Evolutionary conservation across 1,140 invertebrate genomes (phyloP).

Genomic region (Magallana gigas): DNA sequence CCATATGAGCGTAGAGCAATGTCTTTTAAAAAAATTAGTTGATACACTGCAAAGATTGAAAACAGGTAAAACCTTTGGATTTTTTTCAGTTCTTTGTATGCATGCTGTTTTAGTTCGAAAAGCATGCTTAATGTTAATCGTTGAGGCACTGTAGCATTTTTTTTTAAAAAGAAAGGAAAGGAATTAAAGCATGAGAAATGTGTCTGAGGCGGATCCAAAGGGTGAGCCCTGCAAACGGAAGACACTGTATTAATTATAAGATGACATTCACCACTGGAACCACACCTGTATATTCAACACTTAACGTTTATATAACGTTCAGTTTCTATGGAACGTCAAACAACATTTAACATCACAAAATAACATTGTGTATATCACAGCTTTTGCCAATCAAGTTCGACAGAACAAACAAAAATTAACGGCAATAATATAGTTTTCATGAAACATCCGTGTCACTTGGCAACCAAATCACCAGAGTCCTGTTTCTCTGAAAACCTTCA

Average conservation of each 20-base stretch:
- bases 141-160: slow-evolving; percentile 4
- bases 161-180: not conserved
- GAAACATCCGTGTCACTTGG: slow-evolving; percentile 20
- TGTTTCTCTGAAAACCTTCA: slow-evolving; percentile 5
- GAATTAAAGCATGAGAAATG: slow-evolving; percentile 27
- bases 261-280: slow-evolving; percentile 4
- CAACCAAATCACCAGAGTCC: slow-evolving; percentile 18
- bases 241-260: slow-evolving; percentile 22
- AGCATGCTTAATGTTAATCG: not conserved
- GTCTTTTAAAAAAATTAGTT: no score
- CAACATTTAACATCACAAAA: not conserved
- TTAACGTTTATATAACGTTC: not conserved
- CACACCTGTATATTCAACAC: not conserved
- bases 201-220: slow-evolving; percentile 1
- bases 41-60: no score
- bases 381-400: slow-evolving; percentile 2
- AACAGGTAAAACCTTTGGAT: no score
- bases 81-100: no score
- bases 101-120: no score
- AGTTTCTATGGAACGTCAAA: slow-evolving; percentile 18
- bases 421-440: not conserved
- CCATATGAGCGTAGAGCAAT: no score
- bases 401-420: not conserved
- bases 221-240: slow-evolving; percentile 23
- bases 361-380: slow-evolving; percentile 27